Base-by-base conservation (phyloP, 2,113 vertebrate species). In the Chlamydotis undulata region DNA sequence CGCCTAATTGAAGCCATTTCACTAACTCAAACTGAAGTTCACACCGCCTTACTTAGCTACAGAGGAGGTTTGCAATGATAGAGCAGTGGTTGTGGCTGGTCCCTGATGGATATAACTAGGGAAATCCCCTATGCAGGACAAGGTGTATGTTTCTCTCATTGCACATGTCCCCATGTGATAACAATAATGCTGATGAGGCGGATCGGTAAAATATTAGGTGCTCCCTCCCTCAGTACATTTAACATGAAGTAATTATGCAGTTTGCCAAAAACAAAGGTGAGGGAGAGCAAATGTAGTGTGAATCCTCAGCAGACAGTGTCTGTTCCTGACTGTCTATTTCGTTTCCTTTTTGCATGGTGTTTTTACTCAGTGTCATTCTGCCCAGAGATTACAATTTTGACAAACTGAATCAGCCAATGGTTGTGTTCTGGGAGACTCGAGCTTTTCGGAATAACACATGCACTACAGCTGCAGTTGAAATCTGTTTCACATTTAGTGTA, bases 401-500 rank as follows among this genome's bases (percentile, higher is more conserved):
- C 83, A 84, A 49, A 43, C 73, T 28, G 57, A 90, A 77, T 8
- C 56, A 90, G 39, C 17, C 45, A 80, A 69, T 21, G 25, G 49
- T 35, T 37, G 47, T 78, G 64, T 69, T 81, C 21, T 92, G 74
- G 26, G 39, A 90, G 65, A 56, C 69, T 87, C 4, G 0, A 75
- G 80, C 41, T 87, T 52, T 80, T 78, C 94, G 68, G 76, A 61
- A 14, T 73, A 87, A 86, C 91, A 88, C 83, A 80, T 97, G 96
- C 81, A 70, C 89, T 67, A 90, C 94, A 94, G 89, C 73, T 95
- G 96, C 77, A 47, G 45, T 6, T 87, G 55, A 89, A 97, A 96
- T 97, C 97, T 98, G 98, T 88, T 97, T 98, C 96, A 53, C 84
- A 97, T 98, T 98, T 97, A 94, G 95, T 91, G 95, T 88, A 74